Percentiles rank a stretch among this genome's conserved stretches.
Evolutionary conservation across 2,113 vertebrate species (phyloP).

Genomic region (Chamaetylas fuelleborni): DNA sequence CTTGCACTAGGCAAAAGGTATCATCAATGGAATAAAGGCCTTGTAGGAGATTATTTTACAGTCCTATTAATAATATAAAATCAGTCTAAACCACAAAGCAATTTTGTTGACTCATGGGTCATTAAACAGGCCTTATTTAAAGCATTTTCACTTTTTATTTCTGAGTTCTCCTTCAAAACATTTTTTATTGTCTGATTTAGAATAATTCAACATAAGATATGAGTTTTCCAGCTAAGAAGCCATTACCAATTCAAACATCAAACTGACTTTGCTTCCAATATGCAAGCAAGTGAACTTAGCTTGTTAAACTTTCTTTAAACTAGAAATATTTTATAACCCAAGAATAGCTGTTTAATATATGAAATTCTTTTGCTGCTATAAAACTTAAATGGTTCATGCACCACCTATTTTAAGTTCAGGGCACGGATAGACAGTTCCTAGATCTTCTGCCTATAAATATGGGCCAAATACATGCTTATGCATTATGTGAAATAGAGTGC

Average conservation of each 20-base stretch:
- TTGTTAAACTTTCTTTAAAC: constrained; percentile 10
- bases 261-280: neutral
- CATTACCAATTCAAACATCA: constrained; percentile 38
- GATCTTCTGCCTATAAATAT: neutral
- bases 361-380: neutral
- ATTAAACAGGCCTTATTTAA: constrained; percentile 52
- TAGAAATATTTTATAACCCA: neutral
- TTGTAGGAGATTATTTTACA: constrained; percentile 30
- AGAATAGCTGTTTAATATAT: neutral
- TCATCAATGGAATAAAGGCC: constrained; percentile 34
- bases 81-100: constrained; percentile 49
- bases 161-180: constrained; percentile 20
- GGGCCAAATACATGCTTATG: neutral
- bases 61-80: constrained; percentile 59
- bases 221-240: constrained; percentile 21
- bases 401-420: neutral
- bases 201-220: constrained; percentile 51
- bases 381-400: neutral
- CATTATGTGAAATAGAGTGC: neutral
- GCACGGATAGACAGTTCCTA: neutral
- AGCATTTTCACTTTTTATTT: constrained; percentile 42
- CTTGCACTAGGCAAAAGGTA: constrained; percentile 36
- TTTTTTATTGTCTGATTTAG: constrained; percentile 52
- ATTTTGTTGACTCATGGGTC: constrained; percentile 63
- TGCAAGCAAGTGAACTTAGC: neutral